Base-by-base conservation (phyloP, 2,113 vertebrate species). In the Pleuronectes platessa region DNA sequence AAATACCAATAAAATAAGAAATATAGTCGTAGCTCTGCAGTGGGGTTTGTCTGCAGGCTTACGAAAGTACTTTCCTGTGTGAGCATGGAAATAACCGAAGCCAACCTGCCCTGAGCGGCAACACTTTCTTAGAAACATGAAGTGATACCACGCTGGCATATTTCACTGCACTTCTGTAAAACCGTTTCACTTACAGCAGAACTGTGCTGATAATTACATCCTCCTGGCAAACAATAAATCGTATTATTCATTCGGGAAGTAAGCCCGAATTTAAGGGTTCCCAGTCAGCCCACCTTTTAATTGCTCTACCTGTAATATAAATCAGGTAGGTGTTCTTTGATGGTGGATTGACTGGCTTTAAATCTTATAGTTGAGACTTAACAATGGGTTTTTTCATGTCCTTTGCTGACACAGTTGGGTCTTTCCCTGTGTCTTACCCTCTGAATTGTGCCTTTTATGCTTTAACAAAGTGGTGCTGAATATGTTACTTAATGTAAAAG, bases 221-320 rank as follows among this genome's bases (percentile, higher is more conserved):
- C 31, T 31, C 31, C 31, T 31, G 6, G 6, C 31, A 7, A 6
- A 31, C 6, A 31, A 31, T 31, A 31, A 31, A 31, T 31, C 31
- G 8, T 42, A 67, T 70, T 64, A 66, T 78, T 64, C 56, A 13
- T 45, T 20, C 37, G 56, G 60, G 60, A 82, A 79, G 63, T 54
- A 31, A 59, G 61, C 37, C 5, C 62, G 23, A 14, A n/a, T 84
- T 61, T 59, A 54, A 78, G 45, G 62, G 49, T 55, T 47, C 66
- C 9, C 18, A 0, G 11, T 58, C 5, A 18, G 62, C 26, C 56
- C 27, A 17, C 60, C 49, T 67, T 61, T 13, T 83, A 82, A 85
- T 87, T 78, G 56, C 35, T 83, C 51, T 42, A 68, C 77, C 31
- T 78, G 76, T 5, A 8, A 82, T 72, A 70, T 73, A 76, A 82